These are phyloP conservation scores for Campylomormyrus tamandua DNA, from an alignment of 2,113 vertebrate genomes.

Conservation along the genomic window DNA sequence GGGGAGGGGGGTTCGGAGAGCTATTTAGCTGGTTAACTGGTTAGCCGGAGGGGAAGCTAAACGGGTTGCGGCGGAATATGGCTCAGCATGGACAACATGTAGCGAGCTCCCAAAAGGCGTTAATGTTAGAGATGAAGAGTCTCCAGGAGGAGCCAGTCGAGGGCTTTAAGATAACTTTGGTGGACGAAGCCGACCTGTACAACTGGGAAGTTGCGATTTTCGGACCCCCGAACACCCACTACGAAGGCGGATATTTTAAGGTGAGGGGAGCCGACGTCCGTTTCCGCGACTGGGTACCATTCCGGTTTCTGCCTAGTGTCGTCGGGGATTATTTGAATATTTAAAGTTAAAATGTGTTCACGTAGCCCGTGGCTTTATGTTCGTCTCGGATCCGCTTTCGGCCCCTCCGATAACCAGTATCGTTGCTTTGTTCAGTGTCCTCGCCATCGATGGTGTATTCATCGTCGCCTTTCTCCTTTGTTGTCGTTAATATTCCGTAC, in stretches of 20 bases:
- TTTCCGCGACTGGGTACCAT: not conserved
- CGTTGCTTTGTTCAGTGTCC: not conserved
- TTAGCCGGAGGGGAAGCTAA: not conserved
- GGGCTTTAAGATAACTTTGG: slow-evolving; percentile 89
- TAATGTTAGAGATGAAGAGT: slow-evolving; percentile 88
- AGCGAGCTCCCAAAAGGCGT: slow-evolving; percentile 89
- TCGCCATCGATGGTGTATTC: not conserved
- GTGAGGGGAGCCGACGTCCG: slow-evolving; percentile 49
- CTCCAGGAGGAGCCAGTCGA: slow-evolving; percentile 95
- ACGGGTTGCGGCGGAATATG: slow-evolving; percentile 39
- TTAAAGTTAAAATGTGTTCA: not conserved
- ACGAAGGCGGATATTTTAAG: slow-evolving; percentile 95
- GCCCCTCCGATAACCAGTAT: not conserved
- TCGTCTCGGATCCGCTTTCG: not conserved
- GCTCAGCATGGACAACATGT: slow-evolving; percentile 65
- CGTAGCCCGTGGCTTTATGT: not conserved
- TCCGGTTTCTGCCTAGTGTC: not conserved
- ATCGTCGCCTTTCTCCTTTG: not conserved
- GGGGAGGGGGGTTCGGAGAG: not conserved
- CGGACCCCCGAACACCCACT: slow-evolving; percentile 89
- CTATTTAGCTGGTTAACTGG: not conserved
- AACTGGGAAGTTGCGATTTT: slow-evolving; percentile 99
- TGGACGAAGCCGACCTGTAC: slow-evolving; percentile 90
- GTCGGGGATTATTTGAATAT: not conserved
- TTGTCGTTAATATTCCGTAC: not conserved